These are phyloP conservation scores for Drosophila limbata DNA, from an alignment of 2,888 invertebrate genomes.

Conservation along the genomic window DNA sequence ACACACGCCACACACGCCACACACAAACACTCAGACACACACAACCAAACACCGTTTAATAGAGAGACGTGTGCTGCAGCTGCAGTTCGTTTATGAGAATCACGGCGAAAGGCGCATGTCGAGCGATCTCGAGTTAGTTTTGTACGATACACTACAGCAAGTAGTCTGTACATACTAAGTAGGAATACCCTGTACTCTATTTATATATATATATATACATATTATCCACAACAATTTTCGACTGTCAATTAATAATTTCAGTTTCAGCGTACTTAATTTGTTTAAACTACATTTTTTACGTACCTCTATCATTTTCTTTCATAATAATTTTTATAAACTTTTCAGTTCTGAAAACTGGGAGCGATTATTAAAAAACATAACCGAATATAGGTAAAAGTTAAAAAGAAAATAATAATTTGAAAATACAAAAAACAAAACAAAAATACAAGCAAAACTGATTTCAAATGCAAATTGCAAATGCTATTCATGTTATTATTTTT, in stretches of 20 bases:
- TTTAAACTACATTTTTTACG: constrained; percentile 50
- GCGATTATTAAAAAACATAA: constrained; percentile 86
- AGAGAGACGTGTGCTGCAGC: constrained; percentile 19
- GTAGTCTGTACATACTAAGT: constrained; percentile 47
- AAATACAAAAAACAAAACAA: constrained; percentile 6
- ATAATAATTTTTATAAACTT: constrained; percentile 82
- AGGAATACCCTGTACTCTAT: constrained; percentile 17
- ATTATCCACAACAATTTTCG: constrained; percentile 41
- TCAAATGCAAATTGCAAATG: constrained; percentile 61
- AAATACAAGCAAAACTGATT: constrained; percentile 41
- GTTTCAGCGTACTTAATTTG: constrained; percentile 59
- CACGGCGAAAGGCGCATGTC: constrained; percentile 31
- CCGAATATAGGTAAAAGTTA: constrained; percentile 85
- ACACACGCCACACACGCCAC: constrained; percentile 21
- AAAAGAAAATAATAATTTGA: constrained; percentile 41
- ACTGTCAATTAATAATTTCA: constrained; percentile 57
- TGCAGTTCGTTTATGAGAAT: constrained; percentile 20
- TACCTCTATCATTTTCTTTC: constrained; percentile 66
- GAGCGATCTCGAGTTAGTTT: constrained; percentile 7
- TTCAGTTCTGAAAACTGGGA: constrained; percentile 86
- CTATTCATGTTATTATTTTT: constrained; percentile 62
- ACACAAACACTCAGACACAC: constrained; percentile 15
- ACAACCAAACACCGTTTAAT: constrained; percentile 21
- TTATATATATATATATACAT: constrained; percentile 7
- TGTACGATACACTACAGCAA: constrained; percentile 45